Evolutionary conservation across 2,113 vertebrate species (phyloP), one percentile per base, ranked within the genome.

Genomic region (Lepidothrix coronata): DNA sequence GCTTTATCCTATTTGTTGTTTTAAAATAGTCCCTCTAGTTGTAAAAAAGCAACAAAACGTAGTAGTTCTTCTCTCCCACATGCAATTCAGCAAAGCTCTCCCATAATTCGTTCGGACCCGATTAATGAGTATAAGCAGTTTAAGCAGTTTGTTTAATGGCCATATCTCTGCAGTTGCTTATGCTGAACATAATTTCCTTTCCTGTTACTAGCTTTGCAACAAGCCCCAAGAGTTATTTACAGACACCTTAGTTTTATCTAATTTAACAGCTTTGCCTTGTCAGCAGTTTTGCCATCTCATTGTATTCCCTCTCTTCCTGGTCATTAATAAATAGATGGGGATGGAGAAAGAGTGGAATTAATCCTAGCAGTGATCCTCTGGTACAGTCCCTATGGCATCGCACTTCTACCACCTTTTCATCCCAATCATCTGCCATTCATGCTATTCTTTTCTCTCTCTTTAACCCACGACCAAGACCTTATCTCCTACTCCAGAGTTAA

Each of bases 221-320:
- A 92, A 91, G 87, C 88, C 83, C 87, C 74, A 63, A 35, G 89
- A 91, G 67, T 96, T 95, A 96, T 96, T 93, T 96, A 88, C 86
- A 91, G 85, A 70, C 62, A 96, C 91, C 89, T 95, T 75, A 58
- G 80, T 92, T 93, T 94, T 95, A 89, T 89, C 91, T 94, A 95
- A 96, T 97, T 97, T 75, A 95, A 89, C 82, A 95, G 58, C 91
- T 95, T 94, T 88, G 68, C 91, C 44, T 66, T 91, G 95, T 97
- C 96, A 97, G 95, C 92, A 97, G 73, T 95, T 96, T 94, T 92
- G 83, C 95, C 30, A 59, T 91, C 89, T 96, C 74, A 83, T 92
- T 95, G 95, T 97, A 91, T 44, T 89, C 57, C 33, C n/a, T 82
- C 41, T 93, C 55, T 93, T 93, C 48, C 79, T 91, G 78, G 49